Evolutionary conservation across 37 sponge, comb jelly and placozoan species (phyloP).

Genomic region (Cladorhizidae sp.): DNA sequence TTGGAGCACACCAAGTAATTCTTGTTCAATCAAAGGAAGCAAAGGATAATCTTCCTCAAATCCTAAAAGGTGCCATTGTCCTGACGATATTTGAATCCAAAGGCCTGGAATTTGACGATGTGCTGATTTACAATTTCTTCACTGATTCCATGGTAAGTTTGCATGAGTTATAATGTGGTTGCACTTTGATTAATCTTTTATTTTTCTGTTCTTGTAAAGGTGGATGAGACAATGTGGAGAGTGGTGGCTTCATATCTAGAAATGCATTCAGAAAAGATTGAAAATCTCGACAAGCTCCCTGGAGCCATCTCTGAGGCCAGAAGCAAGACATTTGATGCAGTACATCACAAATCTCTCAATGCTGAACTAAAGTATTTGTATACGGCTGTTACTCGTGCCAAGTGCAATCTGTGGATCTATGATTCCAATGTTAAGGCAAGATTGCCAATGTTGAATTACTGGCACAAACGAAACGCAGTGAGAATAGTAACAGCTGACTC

Average conservation of each 20-base stretch:
- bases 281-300: slow-evolving; percentile 4
- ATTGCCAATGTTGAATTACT: slow-evolving; percentile 70
- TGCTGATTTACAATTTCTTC: slow-evolving; percentile 88
- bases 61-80: slow-evolving; percentile 68
- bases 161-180: background rate
- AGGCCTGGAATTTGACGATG: slow-evolving; percentile 92
- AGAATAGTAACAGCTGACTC: slow-evolving; percentile 33
- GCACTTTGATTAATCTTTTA: background rate
- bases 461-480: slow-evolving; percentile 48
- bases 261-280: slow-evolving; percentile 3
- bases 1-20: slow-evolving; percentile 89
- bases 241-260: slow-evolving; percentile 52
- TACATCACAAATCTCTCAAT: slow-evolving; percentile 67
- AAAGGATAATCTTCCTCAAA: slow-evolving; percentile 54
- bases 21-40: slow-evolving; percentile 81
- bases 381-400: slow-evolving; percentile 85
- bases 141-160: slow-evolving; percentile 75
- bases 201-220: background rate
- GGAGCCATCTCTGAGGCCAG: slow-evolving; percentile 28
- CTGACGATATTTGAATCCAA: slow-evolving; percentile 88
- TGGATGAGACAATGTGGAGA: slow-evolving; percentile 78
- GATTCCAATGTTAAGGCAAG: slow-evolving; percentile 47
- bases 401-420: slow-evolving; percentile 89
- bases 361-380: slow-evolving; percentile 90
- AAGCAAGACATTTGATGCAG: slow-evolving; percentile 54